Percentiles rank a stretch among this genome's conserved stretches.
phyloP scores from a whole-genome alignment of 2,888 invertebrate genomes.

The Saturnia pavonia region DNA sequence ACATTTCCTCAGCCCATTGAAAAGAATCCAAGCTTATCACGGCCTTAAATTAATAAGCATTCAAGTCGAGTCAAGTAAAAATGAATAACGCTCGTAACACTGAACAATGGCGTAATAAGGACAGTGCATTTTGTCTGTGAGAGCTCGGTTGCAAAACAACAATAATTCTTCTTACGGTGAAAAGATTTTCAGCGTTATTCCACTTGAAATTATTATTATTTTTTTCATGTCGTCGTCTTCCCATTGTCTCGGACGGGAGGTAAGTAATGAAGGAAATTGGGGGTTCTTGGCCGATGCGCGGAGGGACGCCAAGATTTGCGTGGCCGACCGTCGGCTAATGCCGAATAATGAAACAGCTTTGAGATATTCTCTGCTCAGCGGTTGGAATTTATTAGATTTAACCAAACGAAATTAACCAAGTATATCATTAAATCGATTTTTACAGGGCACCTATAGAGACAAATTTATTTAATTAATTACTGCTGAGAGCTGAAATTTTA shows the following conservation, averaged over 20 bases:
- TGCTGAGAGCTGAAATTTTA: too few species aligned
- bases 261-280: slow-evolving; percentile 82
- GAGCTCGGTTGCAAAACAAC: slow-evolving; percentile 81
- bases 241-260: slow-evolving; percentile 80
- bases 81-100: slow-evolving; percentile 81
- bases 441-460: neutral
- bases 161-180: slow-evolving; percentile 81
- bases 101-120: slow-evolving; percentile 80
- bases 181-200: slow-evolving; percentile 82
- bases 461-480: neutral
- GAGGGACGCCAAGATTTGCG: slow-evolving; percentile 76
- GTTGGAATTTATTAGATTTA: slow-evolving; percentile 74
- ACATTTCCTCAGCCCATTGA: slow-evolving; percentile 77
- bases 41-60: slow-evolving; percentile 82
- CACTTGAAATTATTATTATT: slow-evolving; percentile 81
- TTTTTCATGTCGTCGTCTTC: slow-evolving; percentile 79
- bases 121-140: slow-evolving; percentile 81
- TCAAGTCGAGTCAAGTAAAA: slow-evolving; percentile 82
- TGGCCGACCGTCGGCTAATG: slow-evolving; percentile 76
- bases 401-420: slow-evolving; percentile 67
- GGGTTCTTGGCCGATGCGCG: slow-evolving; percentile 65
- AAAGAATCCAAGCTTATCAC: slow-evolving; percentile 80
- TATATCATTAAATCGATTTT: slow-evolving; percentile 33
- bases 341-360: slow-evolving; percentile 78
- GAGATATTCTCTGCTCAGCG: slow-evolving; percentile 67